These are phyloP conservation scores for Acromyrmex heyeri DNA, from an alignment of 1,140 invertebrate species.

Conservation along the genomic window DNA sequence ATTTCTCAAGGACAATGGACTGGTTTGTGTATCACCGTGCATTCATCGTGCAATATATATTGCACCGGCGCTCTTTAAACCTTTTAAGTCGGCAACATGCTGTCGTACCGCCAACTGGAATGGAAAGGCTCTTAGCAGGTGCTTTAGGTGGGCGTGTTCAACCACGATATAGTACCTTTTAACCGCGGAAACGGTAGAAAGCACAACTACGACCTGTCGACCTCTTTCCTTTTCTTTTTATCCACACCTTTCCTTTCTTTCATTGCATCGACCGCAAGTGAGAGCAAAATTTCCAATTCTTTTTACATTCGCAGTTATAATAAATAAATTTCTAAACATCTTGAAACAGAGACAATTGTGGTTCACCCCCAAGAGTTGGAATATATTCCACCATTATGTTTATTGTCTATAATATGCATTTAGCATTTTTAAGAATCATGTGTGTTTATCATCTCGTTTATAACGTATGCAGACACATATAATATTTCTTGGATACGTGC, in stretches of 20 bases:
- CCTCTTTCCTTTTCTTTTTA: conserved; percentile 45
- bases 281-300: conserved; percentile 31
- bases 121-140: conserved; percentile 77
- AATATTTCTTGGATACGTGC: conserved; percentile 50
- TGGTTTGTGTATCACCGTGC: conserved; percentile 51
- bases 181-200: conserved; percentile 74
- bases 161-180: conserved; percentile 76
- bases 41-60: conserved; percentile 62
- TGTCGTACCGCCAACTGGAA: conserved; percentile 64
- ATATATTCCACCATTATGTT: neutral
- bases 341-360: neutral
- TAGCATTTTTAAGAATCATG: neutral
- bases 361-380: neutral
- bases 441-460: conserved; percentile 11
- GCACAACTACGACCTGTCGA: conserved; percentile 69
- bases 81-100: conserved; percentile 73
- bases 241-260: conserved; percentile 63
- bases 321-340: conserved; percentile 35
- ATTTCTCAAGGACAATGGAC: conserved; percentile 57
- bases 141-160: conserved; percentile 77
- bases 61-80: conserved; percentile 67
- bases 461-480: conserved; percentile 23
- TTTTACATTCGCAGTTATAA: conserved; percentile 1
- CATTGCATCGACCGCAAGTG: conserved; percentile 36
- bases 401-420: neutral